Conservation (phyloP, 2,797 vertebrate genomes). For the Pseudocheirus occidentalis region DNA sequence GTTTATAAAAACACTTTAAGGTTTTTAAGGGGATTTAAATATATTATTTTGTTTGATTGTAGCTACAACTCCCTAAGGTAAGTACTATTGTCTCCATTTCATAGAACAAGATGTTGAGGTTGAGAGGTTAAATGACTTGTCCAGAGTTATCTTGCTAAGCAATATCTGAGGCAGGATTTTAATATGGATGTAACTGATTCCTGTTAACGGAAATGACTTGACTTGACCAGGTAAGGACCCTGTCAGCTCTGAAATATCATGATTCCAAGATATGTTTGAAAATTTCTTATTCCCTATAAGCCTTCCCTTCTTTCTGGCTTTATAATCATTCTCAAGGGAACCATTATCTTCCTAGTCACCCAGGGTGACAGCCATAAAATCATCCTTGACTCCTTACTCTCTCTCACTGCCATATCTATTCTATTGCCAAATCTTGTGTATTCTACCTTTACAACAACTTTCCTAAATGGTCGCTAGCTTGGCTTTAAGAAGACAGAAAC, state of each 20-base stretch:
- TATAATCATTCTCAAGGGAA: background rate
- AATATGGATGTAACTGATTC: background rate
- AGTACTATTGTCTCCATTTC: background rate
- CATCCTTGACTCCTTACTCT: background rate
- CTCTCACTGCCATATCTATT: background rate
- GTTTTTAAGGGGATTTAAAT: too few relatives aligned
- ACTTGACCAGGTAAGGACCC: too few relatives aligned
- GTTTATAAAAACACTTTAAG: too few relatives aligned
- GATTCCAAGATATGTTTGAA: background rate
- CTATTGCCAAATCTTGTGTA: background rate
- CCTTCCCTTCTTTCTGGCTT: background rate
- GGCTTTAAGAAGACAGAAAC: too few relatives aligned
- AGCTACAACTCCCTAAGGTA: too few relatives aligned
- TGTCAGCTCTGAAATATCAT: background rate
- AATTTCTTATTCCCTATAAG: background rate
- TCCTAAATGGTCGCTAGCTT: background rate
- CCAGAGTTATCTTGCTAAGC: background rate
- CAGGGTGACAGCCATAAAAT: background rate
- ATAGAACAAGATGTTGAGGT: background rate
- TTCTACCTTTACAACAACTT: background rate
- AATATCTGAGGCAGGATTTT: background rate
- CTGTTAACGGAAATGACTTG: too few relatives aligned
- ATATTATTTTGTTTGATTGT: too few relatives aligned
- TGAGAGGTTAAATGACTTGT: background rate
- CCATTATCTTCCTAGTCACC: background rate